Evolutionary conservation across 2,888 invertebrate genomes (phyloP).

Genomic region (Scaptomyza cyrtandrae): DNA sequence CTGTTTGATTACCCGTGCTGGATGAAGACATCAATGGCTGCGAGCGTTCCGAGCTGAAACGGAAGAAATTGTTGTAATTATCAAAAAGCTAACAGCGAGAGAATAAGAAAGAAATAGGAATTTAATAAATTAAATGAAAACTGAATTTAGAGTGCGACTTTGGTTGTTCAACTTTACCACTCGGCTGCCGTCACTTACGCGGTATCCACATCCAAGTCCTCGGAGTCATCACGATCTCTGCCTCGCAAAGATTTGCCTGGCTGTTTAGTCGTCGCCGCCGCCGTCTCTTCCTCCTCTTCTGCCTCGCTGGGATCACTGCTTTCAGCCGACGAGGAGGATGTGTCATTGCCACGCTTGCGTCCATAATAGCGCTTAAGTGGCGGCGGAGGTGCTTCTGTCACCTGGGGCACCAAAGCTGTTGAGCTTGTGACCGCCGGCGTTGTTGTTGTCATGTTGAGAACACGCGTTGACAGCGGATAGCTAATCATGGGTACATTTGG

Average conservation of each 20-base stretch:
- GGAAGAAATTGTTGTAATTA: not conserved
- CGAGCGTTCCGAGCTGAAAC: constrained; percentile 81
- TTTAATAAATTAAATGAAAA: not conserved
- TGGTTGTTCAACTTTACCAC: constrained; percentile 78
- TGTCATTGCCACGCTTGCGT: constrained; percentile 86
- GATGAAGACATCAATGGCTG: constrained; percentile 84
- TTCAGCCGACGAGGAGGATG: constrained; percentile 83
- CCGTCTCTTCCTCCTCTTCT: constrained; percentile 46
- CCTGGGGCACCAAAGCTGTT: constrained; percentile 56
- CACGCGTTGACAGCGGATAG: constrained; percentile 68
- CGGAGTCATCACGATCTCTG: constrained; percentile 80
- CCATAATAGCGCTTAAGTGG: constrained; percentile 87
- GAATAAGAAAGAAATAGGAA: not conserved
- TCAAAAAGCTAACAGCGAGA: not conserved
- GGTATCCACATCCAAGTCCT: constrained; percentile 82
- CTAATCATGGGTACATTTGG: constrained; percentile 67
- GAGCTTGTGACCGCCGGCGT: constrained; percentile 30
- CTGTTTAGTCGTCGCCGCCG: constrained; percentile 60
- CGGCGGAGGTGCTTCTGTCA: constrained; percentile 82
- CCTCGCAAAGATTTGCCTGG: constrained; percentile 41
- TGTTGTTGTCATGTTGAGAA: constrained; percentile 44
- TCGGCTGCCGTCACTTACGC: constrained; percentile 77
- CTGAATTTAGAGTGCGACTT: constrained; percentile 3
- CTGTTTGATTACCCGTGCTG: constrained; percentile 83
- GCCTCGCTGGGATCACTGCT: constrained; percentile 72